Conservation (phyloP, 2,888 invertebrate genomes). For the Leistus spinibarbis region DNA sequence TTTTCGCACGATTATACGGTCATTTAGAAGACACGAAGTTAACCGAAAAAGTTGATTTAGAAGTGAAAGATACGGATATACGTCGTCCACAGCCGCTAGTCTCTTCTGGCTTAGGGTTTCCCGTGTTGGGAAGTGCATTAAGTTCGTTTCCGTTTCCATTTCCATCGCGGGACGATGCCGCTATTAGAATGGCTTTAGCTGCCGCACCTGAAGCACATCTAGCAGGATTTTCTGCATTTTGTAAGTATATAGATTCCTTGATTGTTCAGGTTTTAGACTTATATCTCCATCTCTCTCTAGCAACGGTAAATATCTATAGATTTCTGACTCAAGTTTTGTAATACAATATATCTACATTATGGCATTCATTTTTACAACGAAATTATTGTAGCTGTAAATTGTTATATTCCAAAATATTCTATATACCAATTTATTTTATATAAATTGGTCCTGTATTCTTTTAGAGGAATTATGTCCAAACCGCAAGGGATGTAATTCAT, state of each 20-base stretch:
- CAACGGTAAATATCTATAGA: too few relatives aligned
- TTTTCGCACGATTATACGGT: slow-evolving; percentile 81
- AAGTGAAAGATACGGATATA: slow-evolving; percentile 10
- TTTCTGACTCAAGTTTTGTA: too few relatives aligned
- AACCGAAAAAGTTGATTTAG: slow-evolving; percentile 30
- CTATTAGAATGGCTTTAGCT: slow-evolving; percentile 45
- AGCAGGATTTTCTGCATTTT: slow-evolving; percentile 60
- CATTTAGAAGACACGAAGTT: slow-evolving; percentile 64
- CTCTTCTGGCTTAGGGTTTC: slow-evolving; percentile 28
- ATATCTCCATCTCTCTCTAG: too few relatives aligned
- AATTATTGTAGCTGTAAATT: too few relatives aligned
- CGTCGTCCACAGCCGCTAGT: slow-evolving; percentile 31
- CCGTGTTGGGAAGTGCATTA: slow-evolving; percentile 43
- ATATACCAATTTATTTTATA: too few relatives aligned
- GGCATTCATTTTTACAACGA: too few relatives aligned
- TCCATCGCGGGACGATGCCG: slow-evolving; percentile 48
- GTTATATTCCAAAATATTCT: too few relatives aligned
- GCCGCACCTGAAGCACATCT: slow-evolving; percentile 53
- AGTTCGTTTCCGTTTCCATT: slow-evolving; percentile 53
- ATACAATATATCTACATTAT: too few relatives aligned
- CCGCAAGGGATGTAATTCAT: too few relatives aligned
- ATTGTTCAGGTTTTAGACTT: too few relatives aligned
- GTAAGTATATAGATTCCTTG: slow-evolving; percentile 54
- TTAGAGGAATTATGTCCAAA: too few relatives aligned
- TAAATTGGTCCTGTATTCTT: too few relatives aligned